Conservation (phyloP, 2,888 invertebrate genomes). For the Congeria kusceri region DNA sequence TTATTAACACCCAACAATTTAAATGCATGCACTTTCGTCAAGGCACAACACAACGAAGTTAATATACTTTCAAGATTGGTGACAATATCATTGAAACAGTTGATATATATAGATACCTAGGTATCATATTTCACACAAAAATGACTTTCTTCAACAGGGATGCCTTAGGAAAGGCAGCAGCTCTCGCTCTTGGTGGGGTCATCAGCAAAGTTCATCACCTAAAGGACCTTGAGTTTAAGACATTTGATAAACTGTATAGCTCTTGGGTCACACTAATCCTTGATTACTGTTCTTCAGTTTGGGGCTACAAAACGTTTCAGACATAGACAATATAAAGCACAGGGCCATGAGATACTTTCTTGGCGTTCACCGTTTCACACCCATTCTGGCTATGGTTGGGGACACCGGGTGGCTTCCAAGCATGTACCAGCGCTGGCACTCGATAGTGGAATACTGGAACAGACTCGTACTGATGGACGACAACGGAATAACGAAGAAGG, state of each 20-base stretch:
- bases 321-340: conserved; percentile 37
- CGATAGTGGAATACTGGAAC: conserved; percentile 15
- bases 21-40: too few relatives aligned
- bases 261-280: conserved; percentile 31
- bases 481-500: conserved; percentile 1
- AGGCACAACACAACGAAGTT: too few relatives aligned
- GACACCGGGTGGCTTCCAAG: conserved; percentile 38
- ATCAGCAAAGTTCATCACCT: conserved; percentile 12
- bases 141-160: too few relatives aligned
- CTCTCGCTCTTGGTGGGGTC: conserved; percentile 23
- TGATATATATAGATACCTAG: too few relatives aligned
- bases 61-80: too few relatives aligned
- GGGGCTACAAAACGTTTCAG: conserved; percentile 25
- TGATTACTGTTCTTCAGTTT: conserved; percentile 30
- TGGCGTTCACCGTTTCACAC: conserved; percentile 38
- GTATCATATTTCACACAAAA: too few relatives aligned
- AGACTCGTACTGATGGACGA: conserved; percentile 3
- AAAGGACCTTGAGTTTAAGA: conserved; percentile 31
- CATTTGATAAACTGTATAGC: conserved; percentile 37
- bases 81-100: too few relatives aligned
- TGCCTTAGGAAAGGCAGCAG: too few relatives aligned
- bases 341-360: conserved; percentile 43
- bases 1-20: too few relatives aligned
- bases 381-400: conserved; percentile 29
- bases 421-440: conserved; percentile 13